These are phyloP conservation scores for Bombus haemorrhoidalis DNA, from an alignment of 1,140 invertebrate genomes.

Conservation along the genomic window DNA sequence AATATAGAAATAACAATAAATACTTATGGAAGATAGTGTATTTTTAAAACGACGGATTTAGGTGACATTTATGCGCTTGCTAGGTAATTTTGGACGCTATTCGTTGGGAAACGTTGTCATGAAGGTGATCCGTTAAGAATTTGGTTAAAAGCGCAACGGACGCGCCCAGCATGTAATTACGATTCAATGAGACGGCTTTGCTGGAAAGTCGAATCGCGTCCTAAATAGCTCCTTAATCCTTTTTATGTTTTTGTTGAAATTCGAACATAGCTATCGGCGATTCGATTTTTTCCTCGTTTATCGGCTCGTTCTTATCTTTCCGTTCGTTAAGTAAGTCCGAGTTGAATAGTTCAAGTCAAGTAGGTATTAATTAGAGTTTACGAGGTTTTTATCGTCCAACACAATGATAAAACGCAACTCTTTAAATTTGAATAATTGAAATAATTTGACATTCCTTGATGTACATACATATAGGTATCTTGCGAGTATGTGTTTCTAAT, in stretches of 20 bases:
- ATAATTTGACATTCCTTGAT: no score
- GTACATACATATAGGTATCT: no score
- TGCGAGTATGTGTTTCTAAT: no score
- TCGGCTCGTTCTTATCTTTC: no score
- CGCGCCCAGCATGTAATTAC: constrained; percentile 14
- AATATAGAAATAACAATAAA: no score
- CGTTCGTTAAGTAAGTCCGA: not conserved
- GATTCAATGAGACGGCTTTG: not conserved
- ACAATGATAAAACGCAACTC: not conserved
- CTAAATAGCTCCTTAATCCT: not conserved
- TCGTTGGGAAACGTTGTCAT: not conserved
- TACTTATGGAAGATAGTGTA: not conserved
- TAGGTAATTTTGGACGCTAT: not conserved
- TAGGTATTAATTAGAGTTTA: not conserved
- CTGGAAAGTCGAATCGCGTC: not conserved
- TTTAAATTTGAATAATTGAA: not conserved
- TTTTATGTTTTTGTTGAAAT: not conserved
- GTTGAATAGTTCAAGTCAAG: not conserved
- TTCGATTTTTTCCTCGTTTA: no score
- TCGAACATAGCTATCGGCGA: not conserved
- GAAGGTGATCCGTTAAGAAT: not conserved
- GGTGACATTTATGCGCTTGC: not conserved
- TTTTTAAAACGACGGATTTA: not conserved
- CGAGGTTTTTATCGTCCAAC: not conserved
- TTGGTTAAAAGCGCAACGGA: not conserved